Percentiles rank a stretch among this genome's conserved stretches.
Evolutionary conservation across 2,113 vertebrate species (phyloP).

Genomic region (Propithecus coquereli): DNA sequence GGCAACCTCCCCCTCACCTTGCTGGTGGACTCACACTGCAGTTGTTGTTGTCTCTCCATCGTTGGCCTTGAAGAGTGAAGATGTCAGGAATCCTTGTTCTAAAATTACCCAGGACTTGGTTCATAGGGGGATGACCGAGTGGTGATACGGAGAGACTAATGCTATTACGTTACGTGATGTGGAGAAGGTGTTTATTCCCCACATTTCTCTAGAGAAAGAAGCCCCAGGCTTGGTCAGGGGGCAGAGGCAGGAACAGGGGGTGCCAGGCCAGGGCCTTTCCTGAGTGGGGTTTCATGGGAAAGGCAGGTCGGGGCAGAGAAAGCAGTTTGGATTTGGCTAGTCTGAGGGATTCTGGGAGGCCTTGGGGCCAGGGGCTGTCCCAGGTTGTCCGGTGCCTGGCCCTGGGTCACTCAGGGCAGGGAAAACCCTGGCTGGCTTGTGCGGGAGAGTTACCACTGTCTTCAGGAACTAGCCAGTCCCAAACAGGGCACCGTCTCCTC

Average conservation of each 20-base stretch:
- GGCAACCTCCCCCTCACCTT: not conserved
- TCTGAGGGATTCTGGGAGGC: not conserved
- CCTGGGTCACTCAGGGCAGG: not conserved
- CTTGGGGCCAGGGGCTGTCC: fast-evolving
- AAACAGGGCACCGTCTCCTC: fast-evolving
- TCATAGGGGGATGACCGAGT: not conserved
- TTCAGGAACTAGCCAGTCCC: not conserved
- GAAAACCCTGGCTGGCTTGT: fast-evolving
- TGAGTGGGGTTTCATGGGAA: not conserved
- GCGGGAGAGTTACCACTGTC: not conserved
- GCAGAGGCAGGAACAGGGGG: not conserved
- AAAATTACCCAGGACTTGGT: not conserved
- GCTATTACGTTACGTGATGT: no score
- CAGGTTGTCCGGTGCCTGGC: not conserved
- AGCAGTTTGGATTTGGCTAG: fast-evolving
- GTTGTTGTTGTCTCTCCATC: not conserved
- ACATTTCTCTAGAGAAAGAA: not conserved
- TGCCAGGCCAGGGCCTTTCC: fast-evolving
- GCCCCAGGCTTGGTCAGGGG: not conserved
- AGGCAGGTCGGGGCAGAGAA: fast-evolving
- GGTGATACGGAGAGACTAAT: fast-evolving
- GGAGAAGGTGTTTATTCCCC: no score
- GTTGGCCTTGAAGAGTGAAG: not conserved
- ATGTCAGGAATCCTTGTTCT: not conserved
- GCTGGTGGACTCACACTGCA: not conserved